Conservation (phyloP, 2,888 invertebrate genomes). For the Sinohyriopsis cumingii region DNA sequence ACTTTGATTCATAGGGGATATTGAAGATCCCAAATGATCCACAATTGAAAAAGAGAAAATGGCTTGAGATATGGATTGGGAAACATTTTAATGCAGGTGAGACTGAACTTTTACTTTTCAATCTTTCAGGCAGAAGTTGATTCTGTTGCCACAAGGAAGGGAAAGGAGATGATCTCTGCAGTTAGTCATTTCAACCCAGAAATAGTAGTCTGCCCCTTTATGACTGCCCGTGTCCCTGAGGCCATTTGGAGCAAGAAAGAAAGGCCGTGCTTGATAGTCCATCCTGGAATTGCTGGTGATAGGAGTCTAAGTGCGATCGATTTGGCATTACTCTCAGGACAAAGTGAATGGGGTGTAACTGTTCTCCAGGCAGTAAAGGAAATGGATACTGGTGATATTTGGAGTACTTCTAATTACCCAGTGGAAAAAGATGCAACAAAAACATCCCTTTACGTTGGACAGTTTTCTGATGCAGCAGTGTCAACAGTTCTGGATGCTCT, state of each 20-base stretch:
- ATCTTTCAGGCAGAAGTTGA: no score
- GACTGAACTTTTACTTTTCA: no score
- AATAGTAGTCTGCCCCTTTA: conserved; percentile 26
- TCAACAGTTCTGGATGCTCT: background rate
- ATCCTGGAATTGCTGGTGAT: conserved; percentile 30
- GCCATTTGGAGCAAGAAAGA: conserved; percentile 2
- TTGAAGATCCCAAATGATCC: no score
- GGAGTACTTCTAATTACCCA: conserved; percentile 19
- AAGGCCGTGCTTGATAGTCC: conserved; percentile 26
- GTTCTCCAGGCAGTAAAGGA: conserved; percentile 15
- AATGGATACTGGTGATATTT: conserved; percentile 21
- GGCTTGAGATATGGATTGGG: no score
- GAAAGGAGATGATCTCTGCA: conserved; percentile 6
- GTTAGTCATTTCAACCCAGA: conserved; percentile 17
- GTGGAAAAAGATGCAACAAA: conserved; percentile 17
- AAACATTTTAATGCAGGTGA: no score
- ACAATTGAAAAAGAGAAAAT: no score
- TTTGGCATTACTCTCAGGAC: conserved; percentile 9
- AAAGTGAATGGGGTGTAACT: conserved; percentile 21
- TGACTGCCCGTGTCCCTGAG: conserved; percentile 21
- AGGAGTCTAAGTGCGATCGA: conserved; percentile 24
- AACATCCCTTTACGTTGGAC: conserved; percentile 24
- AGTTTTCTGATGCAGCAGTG: background rate
- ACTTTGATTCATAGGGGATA: no score
- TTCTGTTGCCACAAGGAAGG: no score